Evolutionary conservation across 2,888 invertebrate species (phyloP).

Genomic region (Spilarctia lutea): DNA sequence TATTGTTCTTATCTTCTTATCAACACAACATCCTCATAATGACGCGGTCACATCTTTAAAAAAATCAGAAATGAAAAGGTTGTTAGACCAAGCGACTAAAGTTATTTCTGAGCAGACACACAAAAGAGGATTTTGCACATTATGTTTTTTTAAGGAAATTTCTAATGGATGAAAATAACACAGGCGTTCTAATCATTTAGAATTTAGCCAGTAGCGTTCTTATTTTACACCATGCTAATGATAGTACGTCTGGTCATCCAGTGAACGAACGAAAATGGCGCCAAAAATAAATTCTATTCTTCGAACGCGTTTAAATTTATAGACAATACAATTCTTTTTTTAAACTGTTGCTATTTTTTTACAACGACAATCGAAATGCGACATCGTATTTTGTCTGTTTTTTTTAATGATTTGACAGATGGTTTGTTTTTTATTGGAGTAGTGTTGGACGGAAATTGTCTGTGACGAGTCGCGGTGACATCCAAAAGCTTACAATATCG

Average conservation of each 20-base stretch:
- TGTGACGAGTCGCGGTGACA: conserved; percentile 46
- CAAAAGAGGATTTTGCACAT: conserved; percentile 56
- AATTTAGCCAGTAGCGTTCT: conserved; percentile 30
- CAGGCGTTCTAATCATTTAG: conserved; percentile 56
- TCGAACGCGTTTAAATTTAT: conserved; percentile 31
- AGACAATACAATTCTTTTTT: conserved; percentile 25
- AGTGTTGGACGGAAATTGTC: conserved; percentile 51
- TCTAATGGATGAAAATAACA: conserved; percentile 51
- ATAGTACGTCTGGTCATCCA: conserved; percentile 31
- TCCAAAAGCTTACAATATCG: conserved; percentile 52
- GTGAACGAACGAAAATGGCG: conserved; percentile 18
- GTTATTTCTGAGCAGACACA: conserved; percentile 62
- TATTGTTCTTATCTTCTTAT: neutral
- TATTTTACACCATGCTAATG: conserved; percentile 32
- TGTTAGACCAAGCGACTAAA: conserved; percentile 30
- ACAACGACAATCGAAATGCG: conserved; percentile 5
- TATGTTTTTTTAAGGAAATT: conserved; percentile 66
- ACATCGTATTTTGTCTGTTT: conserved; percentile 6
- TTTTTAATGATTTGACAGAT: conserved; percentile 28
- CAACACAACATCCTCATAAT: neutral
- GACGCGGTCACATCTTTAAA: no score
- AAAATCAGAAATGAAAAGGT: neutral
- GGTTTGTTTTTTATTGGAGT: conserved; percentile 31
- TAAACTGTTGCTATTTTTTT: conserved; percentile 16
- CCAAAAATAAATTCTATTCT: conserved; percentile 38